phyloP scores from a whole-genome alignment of 2,888 invertebrate genomes.

The Fragum sueziense region DNA sequence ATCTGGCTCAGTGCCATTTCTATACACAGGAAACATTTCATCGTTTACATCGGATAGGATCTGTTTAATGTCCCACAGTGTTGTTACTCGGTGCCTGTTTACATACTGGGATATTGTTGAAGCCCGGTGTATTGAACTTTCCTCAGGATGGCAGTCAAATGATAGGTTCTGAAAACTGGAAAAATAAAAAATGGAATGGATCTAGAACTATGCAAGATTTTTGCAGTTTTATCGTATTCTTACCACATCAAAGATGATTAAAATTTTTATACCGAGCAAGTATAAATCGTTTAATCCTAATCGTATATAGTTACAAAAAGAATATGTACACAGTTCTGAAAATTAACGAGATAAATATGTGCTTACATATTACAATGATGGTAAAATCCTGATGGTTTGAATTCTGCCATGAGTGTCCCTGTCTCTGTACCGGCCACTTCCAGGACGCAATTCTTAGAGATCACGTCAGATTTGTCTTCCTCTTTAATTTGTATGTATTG shows the following conservation, averaged over 20 bases:
- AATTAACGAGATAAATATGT: no score
- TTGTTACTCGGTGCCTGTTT: neutral
- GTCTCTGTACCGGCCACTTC: slow-evolving; percentile 26
- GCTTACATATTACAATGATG: slow-evolving; percentile 54
- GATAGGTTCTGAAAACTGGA: slow-evolving; percentile 48
- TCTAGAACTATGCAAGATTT: no score
- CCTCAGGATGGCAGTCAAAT: slow-evolving; percentile 45
- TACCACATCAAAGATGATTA: no score
- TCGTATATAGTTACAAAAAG: no score
- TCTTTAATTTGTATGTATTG: slow-evolving; percentile 22
- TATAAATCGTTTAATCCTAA: no score
- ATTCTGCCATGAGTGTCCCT: slow-evolving; percentile 18
- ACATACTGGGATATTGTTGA: slow-evolving; percentile 36
- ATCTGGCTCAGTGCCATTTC: slow-evolving; percentile 44
- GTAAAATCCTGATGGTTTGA: slow-evolving; percentile 37
- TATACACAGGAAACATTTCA: slow-evolving; percentile 37
- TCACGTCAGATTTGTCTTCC: neutral
- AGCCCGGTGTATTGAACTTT: slow-evolving; percentile 47
- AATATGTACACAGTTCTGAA: no score
- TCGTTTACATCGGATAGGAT: slow-evolving; percentile 37
- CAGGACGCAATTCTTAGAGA: slow-evolving; percentile 22
- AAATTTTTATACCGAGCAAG: no score
- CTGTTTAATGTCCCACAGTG: slow-evolving; percentile 14
- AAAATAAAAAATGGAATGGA: no score
- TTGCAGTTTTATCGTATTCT: no score